Base-by-base conservation (phyloP, 2,113 vertebrate genomes). In the Oryzias javanicus region DNA sequence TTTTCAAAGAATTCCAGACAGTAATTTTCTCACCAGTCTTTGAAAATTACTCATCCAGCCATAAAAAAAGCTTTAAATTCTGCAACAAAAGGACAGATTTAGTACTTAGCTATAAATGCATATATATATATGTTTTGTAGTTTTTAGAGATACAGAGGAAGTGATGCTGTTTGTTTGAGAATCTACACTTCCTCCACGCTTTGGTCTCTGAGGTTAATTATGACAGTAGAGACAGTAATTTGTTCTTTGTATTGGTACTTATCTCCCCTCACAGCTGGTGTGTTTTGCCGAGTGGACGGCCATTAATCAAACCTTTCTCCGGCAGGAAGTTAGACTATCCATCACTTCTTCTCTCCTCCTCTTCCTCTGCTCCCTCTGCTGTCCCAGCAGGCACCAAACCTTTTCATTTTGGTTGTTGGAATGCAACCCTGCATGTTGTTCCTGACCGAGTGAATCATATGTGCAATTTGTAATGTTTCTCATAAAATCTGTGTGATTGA, bases 301-400 rank as follows among this genome's bases (percentile, higher is more conserved):
- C 92, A 96, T 96, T 96, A 94, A 97, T 97, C 94, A 96, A 88
- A 90, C 88, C 85, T 88, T 88, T 91, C 91, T 91, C 46, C 89
- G 89, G 84, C 83, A 89, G 83, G 80, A 81, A 92, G 92, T 90
- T 85, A 86, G 91, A 91, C 89, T 81, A 95, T 97, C 92, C 91
- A 95, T 96, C 94, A 94, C 91, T 66, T 45, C 59, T 60, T 49
- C 70, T 57, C 63, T 56, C 45, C 27, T 67, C 82, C 83, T 64
- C 49, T n/a, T 66, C 17, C 59, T 15, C 54, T 51, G 64, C 80
- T 87, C 81, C 67, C 89, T 85, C 78, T 53, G 74, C 85, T 85
- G 85, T 89, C 89, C 67, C 81, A 74, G 76, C 78, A 82, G 91
- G 80, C 87, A 82, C 90, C 89, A 93, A 94, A 92, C 89, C 75